Base-by-base conservation (phyloP, 1,140 invertebrate species). In the Zaprionus kolodkinae region DNA sequence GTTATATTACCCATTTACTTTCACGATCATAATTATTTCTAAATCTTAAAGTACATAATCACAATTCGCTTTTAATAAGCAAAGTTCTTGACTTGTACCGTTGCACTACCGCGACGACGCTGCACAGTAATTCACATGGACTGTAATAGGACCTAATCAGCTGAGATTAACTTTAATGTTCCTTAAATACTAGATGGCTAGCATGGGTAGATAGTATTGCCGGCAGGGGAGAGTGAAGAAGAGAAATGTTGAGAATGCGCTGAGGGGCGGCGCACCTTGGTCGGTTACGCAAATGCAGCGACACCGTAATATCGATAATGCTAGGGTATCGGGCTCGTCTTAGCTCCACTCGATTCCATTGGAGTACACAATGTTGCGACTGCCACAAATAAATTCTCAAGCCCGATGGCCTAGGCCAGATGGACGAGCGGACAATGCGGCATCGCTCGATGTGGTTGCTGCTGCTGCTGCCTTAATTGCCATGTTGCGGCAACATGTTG, bases 401-500 rank as follows among this genome's bases (percentile, higher is more conserved):
- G 68, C 50, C 52, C 40, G 48, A 55, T 62, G 52, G 60, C 55
- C 54, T 71, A 52, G 55, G 35, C 50, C 25, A 33, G 59, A 40
- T 45, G 45, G 64, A 11, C 15, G 40, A 56, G 52, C 63, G 63
- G 63, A 65, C 63, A 65, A 43, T 4, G 33, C 33, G 5, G 33
- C 33, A 6, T 35, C 33, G 7, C 3, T 43, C 40, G 40, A 43
- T 45, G 40, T 13, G 6, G 38, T n/a, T 45, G 40, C 40, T 9
- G 40, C 40, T 40, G 33, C 13, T n/a, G 64, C 38, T 25, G 84
- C 84, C 84, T 87, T 87, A 87, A 87, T 87, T 87, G 84, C 84
- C 84, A 84, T 83, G 84, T 88, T 88, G 81, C 81, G 70, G 84
- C 81, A 84, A 89, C 84, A 87, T 89, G 84, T 88, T 89, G 84